These are phyloP conservation scores for Brachyopa scutellaris DNA, from an alignment of 2,888 invertebrate species.

Conservation along the genomic window DNA sequence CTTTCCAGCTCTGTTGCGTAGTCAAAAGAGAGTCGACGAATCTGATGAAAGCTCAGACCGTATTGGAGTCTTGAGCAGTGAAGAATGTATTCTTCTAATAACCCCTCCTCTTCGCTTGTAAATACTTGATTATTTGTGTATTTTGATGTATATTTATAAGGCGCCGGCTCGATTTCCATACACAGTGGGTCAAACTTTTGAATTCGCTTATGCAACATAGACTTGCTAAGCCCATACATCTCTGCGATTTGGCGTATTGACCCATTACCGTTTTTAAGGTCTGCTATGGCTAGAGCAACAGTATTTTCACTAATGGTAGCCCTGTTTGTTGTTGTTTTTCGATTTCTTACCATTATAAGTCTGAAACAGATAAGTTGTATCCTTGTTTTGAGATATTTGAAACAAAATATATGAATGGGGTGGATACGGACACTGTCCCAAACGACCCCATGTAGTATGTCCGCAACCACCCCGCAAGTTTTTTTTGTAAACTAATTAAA, in stretches of 20 bases:
- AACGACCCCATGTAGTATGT: conserved; percentile 17
- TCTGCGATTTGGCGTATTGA: conserved; percentile 8
- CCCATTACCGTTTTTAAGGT: conserved; percentile 1
- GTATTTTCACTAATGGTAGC: neutral
- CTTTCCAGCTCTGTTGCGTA: conserved; percentile 5
- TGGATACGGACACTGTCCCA: conserved; percentile 15
- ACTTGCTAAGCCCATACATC: neutral
- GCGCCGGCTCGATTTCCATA: neutral
- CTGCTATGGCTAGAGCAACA: conserved; percentile 1
- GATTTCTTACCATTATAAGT: neutral
- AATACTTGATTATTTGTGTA: conserved; percentile 12
- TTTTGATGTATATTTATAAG: conserved; percentile 2
- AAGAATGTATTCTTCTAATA: conserved; percentile 12
- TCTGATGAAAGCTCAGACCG: conserved; percentile 11
- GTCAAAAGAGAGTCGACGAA: too few relatives aligned
- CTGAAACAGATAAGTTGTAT: too few relatives aligned
- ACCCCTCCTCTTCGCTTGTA: conserved; percentile 8
- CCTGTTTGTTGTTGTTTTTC: conserved; percentile 11
- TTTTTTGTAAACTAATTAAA: neutral
- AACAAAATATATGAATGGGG: conserved; percentile 3
- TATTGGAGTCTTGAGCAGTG: conserved; percentile 18
- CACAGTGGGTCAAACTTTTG: conserved; percentile 13
- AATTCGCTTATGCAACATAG: neutral
- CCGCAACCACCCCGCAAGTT: conserved; percentile 7
- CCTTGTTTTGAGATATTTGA: neutral